Base-by-base conservation (phyloP, 1,140 invertebrate species). In the Pseudoatta argentina region DNA sequence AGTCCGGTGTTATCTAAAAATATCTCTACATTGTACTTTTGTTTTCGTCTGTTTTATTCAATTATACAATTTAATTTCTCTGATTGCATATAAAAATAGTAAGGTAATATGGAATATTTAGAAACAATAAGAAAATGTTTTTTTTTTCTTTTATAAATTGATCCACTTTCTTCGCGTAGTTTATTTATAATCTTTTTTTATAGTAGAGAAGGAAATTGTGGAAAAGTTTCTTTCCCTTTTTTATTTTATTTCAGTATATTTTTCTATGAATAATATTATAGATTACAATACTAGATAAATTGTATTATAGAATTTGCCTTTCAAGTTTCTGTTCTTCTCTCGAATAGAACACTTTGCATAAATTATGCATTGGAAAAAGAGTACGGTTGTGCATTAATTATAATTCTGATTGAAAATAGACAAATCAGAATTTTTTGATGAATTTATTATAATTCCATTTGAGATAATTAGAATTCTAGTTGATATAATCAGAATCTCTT, bases 1-100 rank as follows among this genome's bases (percentile, higher is more conserved):
- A 34, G 34, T 21, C 24, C 18, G 14, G 48, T 30, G 39, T 39
- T 39, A 61, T 73, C 18, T 71, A 44, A 39, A 30, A 30, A 24
- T 71, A 69, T 81, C 59, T 78, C 18, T 27, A 44, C n/a, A 21
- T 67, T 79, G 39, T 48, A 63, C 7, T 3, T 27, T 48, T 14
- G 44, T 53, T 6, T 5, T 27, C 59, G 30, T 7, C 12, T 8
- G 34, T 18, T 6, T 64, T 5, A 48, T 18, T 12, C 27, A 69
- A 18, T 69, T 27, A 8, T 14, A 18, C 10, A 21, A 59, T 48
- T 39, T 44, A 59, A 59, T 72, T 82, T 59, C 21, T 30, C 16
- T 48, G 51, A 71, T 24, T 21, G 39, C 73, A 21, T 14, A 3
- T 18, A 14, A 1, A n/a, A 44, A 34, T 30, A n/a, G 8, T 55